Percentiles rank a stretch among this genome's conserved stretches.
These are phyloP conservation scores for Lagopus leucura DNA, from an alignment of 2,113 vertebrate species.

Conservation along the genomic window DNA sequence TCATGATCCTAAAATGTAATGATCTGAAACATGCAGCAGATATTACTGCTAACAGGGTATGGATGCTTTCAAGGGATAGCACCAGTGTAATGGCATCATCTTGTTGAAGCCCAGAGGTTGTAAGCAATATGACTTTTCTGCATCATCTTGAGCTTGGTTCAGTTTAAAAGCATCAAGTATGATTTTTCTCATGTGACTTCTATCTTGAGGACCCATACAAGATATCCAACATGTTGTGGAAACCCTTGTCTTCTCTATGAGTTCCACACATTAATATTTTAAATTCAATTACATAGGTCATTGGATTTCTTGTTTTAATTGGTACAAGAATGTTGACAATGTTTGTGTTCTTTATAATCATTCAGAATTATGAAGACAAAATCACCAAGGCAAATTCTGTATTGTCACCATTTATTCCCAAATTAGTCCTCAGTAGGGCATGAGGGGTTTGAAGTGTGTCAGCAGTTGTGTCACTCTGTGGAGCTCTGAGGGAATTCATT, in stretches of 20 bases:
- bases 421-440: not conserved
- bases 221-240: not conserved
- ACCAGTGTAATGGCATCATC: not conserved
- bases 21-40: not conserved
- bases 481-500: not conserved
- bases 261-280: slow-evolving; percentile 24
- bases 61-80: not conserved
- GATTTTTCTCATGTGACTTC: not conserved
- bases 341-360: not conserved
- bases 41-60: not conserved
- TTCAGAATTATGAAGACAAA: not conserved
- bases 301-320: slow-evolving; percentile 62
- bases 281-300: slow-evolving; percentile 39
- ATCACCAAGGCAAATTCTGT: slow-evolving; percentile 13
- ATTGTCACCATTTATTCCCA: not conserved
- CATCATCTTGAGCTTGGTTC: not conserved
- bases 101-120: not conserved
- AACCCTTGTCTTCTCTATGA: slow-evolving; percentile 7
- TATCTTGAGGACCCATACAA: not conserved
- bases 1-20: not conserved
- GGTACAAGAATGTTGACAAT: slow-evolving; percentile 46
- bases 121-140: not conserved
- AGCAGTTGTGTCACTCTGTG: not conserved
- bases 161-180: not conserved
- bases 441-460: not conserved